Evolutionary conservation across 2,888 invertebrate species (phyloP), one percentile per base, ranked within the genome.

Genomic region (Agrotis exclamationis): DNA sequence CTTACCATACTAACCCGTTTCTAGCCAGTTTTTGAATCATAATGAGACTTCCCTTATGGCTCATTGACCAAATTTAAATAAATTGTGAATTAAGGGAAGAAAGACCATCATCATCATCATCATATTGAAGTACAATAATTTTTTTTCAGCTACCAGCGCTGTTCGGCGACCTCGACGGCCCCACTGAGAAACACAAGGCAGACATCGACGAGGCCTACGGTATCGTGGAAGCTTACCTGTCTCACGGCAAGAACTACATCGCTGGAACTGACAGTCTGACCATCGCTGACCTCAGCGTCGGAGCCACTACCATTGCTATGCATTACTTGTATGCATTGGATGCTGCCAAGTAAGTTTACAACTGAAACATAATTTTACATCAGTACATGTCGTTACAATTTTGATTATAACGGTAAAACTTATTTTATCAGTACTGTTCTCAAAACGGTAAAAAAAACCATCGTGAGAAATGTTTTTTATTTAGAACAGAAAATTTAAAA

Each of bases 221-320:
- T 0, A 75, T 88, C 16, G 70, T 90, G 33, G 91, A 92, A 60
- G 80, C 83, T 1, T 92, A 88, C 78, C 81, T 56, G n/a, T 56
- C 56, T 92, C 20, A 33, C 63, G 0, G 56, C 2, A 72, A 76
- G 24, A 57, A 62, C 48, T 91, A 86, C 80, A 70, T 90, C 18
- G 56, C 28, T 9, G 90, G 87, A 0, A 73, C 82, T 0, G 79
- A 89, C 65, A 85, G 84, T 16, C 78, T 91, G 7, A 92, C 92
- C 5, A 64, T 92, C 1, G 92, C 91, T 0, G 92, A 92, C 72
- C 59, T 92, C 28, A 82, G 87, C 6, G 58, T 89, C 0, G 91
- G 88, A 0, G 73, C 89, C 14, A 89, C 91, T 0, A 75, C 89
- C 0, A 73, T 79, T 0, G 79, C 88, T 0, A 59, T 89, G 68